Evolutionary conservation across 2,888 invertebrate genomes (phyloP).

Genomic region (Orthosia cruda): DNA sequence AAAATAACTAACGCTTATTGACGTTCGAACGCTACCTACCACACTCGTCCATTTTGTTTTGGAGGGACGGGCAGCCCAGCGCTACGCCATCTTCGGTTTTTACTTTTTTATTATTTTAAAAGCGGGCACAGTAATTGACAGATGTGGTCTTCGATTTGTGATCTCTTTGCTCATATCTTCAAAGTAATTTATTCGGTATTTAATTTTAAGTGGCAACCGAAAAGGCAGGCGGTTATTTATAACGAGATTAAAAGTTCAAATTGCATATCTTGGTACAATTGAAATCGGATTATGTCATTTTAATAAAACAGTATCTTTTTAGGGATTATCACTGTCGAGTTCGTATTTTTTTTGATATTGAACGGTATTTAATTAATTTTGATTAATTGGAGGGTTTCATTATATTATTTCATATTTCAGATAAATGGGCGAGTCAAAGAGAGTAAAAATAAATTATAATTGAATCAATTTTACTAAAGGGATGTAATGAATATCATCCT

Average conservation of each 20-base stretch:
- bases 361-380: slow-evolving; percentile 47
- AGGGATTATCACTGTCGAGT: slow-evolving; percentile 38
- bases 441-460: too few relatives aligned
- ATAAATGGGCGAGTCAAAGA: neutral
- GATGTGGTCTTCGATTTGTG: slow-evolving; percentile 77
- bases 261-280: slow-evolving; percentile 62
- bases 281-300: slow-evolving; percentile 45
- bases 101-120: slow-evolving; percentile 67
- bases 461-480: too few relatives aligned
- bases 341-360: slow-evolving; percentile 37
- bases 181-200: slow-evolving; percentile 72
- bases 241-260: slow-evolving; percentile 61
- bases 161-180: slow-evolving; percentile 72
- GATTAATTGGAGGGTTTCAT: neutral
- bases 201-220: slow-evolving; percentile 79
- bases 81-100: slow-evolving; percentile 61
- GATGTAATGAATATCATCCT: too few relatives aligned
- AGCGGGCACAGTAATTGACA: slow-evolving; percentile 78
- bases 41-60: slow-evolving; percentile 68
- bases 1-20: too few relatives aligned
- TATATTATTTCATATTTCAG: neutral
- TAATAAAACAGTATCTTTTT: slow-evolving; percentile 21
- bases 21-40: slow-evolving; percentile 66
- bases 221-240: slow-evolving; percentile 65
- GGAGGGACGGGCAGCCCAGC: slow-evolving; percentile 64